Percentiles rank a stretch among this genome's conserved stretches.
Evolutionary conservation across 2,888 invertebrate genomes (phyloP).

Genomic region (Polydrusus pterygomalis): DNA sequence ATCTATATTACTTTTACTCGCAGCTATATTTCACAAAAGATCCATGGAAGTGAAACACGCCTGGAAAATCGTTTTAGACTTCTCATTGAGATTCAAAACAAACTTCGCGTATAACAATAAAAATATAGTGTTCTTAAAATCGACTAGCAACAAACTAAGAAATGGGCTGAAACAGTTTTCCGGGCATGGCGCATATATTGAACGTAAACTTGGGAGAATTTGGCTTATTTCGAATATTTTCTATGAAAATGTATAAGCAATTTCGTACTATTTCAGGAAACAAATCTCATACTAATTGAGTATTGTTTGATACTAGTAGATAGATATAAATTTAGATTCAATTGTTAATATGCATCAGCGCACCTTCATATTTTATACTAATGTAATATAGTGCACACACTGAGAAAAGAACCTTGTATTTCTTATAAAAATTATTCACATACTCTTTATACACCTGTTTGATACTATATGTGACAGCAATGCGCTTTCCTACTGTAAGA

Average conservation of each 20-base stretch:
- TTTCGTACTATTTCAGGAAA: neutral
- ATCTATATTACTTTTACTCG: neutral
- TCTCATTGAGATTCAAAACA: slow-evolving; percentile 67
- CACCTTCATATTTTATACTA: too few relatives aligned
- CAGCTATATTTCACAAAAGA: neutral
- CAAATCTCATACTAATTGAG: neutral
- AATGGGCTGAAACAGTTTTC: slow-evolving; percentile 37
- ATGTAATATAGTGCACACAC: too few relatives aligned
- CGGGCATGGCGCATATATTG: slow-evolving; percentile 3
- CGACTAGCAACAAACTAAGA: slow-evolving; percentile 61
- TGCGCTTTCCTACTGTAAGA: too few relatives aligned
- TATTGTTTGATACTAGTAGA: neutral
- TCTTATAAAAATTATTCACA: too few relatives aligned
- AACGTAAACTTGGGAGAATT: neutral
- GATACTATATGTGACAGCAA: too few relatives aligned
- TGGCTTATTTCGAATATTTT: neutral
- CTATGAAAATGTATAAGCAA: neutral
- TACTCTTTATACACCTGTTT: too few relatives aligned
- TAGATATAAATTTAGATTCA: too few relatives aligned
- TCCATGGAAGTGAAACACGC: slow-evolving; percentile 18
- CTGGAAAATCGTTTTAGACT: slow-evolving; percentile 41
- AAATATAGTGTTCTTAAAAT: slow-evolving; percentile 67
- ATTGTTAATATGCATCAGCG: too few relatives aligned
- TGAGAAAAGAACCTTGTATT: too few relatives aligned
- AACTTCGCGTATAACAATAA: slow-evolving; percentile 68